Base-by-base conservation (phyloP, 2,113 vertebrate species). In the Eubucco bourcierii region DNA sequence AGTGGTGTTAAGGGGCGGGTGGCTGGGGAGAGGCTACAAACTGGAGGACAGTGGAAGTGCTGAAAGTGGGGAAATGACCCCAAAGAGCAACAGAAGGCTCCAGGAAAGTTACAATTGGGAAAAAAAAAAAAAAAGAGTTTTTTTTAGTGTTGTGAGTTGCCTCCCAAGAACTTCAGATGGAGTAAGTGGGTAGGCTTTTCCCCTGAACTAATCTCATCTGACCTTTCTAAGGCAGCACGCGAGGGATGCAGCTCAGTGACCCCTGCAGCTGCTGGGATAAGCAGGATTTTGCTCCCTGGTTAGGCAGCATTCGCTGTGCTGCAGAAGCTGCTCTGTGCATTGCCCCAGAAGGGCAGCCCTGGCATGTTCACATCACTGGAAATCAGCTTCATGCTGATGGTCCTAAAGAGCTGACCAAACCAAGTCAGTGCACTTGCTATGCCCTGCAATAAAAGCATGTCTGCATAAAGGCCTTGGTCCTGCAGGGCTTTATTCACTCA, bases 251-350 rank as follows among this genome's bases (percentile, higher is more conserved):
- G 63, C 52, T 67, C 60, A 2, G 4, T 3, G 29, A 64, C 44
- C 77, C 89, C 78, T 92, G 75, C 78, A 87, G 76, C 67, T 87
- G 81, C 79, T 56, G 47, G 74, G 84, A 70, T 84, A 53, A 89
- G 34, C 29, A 90, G 82, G 79, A 61, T 74, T 90, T 78, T 75
- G 10, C 33, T 90, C 58, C 65, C 71, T 90, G 77, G 21, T 90
- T 73, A 70, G 46, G 58, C 94, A 93, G 79, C 33, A 75, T 3
- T 37, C 16, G 2, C 85, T 66, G 74, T 55, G 64, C 79, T 94
- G 73, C 88, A 90, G 88, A 67, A 85, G 46, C 58, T 61, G 59
- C 58, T 80, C 58, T 56, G 39, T 71, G 52, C 29, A 23, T 60
- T 74, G 81, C 65, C 52, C 68, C 86, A 89, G 58, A 81, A 81